Percentiles rank a stretch among this genome's conserved stretches.
Conservation (phyloP, 1,140 invertebrate species). For the Acromyrmex charruanus region DNA sequence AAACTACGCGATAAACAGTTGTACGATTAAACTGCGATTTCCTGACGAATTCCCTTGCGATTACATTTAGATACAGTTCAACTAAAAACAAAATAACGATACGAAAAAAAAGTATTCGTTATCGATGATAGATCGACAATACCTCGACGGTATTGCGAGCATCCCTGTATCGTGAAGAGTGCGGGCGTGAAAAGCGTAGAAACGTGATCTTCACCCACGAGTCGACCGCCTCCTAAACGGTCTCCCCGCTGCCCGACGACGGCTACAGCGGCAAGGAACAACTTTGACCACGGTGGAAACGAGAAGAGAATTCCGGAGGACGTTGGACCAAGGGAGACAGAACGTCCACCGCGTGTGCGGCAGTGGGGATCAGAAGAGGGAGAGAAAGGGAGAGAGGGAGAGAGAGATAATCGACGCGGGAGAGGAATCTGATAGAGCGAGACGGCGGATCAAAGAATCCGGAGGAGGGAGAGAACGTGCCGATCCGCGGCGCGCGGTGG, state of each 20-base stretch:
- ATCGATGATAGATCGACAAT: not conserved
- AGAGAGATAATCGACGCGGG: conserved; percentile 20
- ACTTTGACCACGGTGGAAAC: conserved; percentile 48
- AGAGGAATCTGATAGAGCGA: not conserved
- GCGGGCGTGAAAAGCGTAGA: conserved; percentile 60
- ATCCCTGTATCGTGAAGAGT: conserved; percentile 24
- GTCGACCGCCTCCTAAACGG: conserved; percentile 42
- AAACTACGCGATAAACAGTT: not conserved
- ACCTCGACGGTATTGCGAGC: not conserved
- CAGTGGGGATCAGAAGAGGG: conserved; percentile 47
- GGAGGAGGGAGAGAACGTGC: conserved; percentile 55
- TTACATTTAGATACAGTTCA: not conserved
- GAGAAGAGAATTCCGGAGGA: conserved; percentile 52
- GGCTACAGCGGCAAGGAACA: conserved; percentile 27
- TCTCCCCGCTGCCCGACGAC: conserved; percentile 32
- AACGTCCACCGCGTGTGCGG: conserved; percentile 11
- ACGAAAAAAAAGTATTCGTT: not conserved
- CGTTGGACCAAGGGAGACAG: conserved; percentile 45
- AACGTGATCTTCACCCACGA: conserved; percentile 50
- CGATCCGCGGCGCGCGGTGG: conserved; percentile 29
- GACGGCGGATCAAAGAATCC: conserved; percentile 63
- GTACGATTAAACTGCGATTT: not conserved
- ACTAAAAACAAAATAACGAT: not conserved
- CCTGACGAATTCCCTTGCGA: not conserved
- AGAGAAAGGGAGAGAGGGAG: conserved; percentile 33